Conservation (phyloP, 2,888 invertebrate species). For the Apoda limacodes region DNA sequence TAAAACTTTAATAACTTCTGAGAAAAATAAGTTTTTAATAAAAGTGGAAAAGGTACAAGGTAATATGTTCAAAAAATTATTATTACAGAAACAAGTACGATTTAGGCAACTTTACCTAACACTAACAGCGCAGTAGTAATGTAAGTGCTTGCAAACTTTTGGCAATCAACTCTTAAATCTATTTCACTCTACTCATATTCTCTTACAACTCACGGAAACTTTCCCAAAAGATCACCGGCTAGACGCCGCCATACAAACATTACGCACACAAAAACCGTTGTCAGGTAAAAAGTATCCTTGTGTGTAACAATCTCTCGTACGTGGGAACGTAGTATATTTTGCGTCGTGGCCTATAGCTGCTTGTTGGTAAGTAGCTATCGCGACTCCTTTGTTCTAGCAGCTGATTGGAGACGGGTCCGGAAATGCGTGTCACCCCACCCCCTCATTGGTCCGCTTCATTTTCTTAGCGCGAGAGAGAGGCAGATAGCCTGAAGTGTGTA, state of each 20-base stretch:
- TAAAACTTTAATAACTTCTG: no score
- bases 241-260: slow-evolving; percentile 51
- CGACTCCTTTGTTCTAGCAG: slow-evolving; percentile 70
- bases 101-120: no score
- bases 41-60: no score
- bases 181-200: no score
- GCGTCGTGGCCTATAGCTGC: no score
- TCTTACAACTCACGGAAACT: slow-evolving; percentile 47
- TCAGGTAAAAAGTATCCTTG: slow-evolving; percentile 48
- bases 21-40: no score
- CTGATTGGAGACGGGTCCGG: slow-evolving; percentile 70
- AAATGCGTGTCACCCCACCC: slow-evolving; percentile 71
- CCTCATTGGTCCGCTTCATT: slow-evolving; percentile 70
- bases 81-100: no score
- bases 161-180: no score
- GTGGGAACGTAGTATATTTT: slow-evolving; percentile 38
- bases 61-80: no score
- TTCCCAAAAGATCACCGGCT: slow-evolving; percentile 49
- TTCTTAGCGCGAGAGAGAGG: slow-evolving; percentile 68
- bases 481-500: slow-evolving; percentile 58
- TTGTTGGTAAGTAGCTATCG: slow-evolving; percentile 65
- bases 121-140: no score
- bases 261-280: slow-evolving; percentile 49
- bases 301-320: slow-evolving; percentile 44
- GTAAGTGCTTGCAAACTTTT: no score